These are phyloP conservation scores for Empidonax traillii DNA, from an alignment of 2,113 vertebrate genomes.

Conservation along the genomic window DNA sequence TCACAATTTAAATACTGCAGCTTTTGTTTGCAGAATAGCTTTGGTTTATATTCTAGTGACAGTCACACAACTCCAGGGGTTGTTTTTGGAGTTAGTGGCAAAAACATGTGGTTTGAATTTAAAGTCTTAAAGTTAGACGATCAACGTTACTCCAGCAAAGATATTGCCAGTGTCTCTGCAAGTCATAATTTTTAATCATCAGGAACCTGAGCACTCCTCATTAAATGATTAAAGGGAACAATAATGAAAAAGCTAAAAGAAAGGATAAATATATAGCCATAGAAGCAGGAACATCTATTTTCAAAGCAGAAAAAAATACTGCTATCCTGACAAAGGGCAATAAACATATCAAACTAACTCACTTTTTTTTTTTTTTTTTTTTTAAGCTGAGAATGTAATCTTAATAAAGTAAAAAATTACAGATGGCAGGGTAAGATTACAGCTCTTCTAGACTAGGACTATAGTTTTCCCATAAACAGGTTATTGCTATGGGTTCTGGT, in stretches of 20 bases:
- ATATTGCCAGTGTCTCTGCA: slow-evolving; percentile 43
- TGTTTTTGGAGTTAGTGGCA: slow-evolving; percentile 32
- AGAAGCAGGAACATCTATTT: slow-evolving; percentile 47
- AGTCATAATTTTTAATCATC: slow-evolving; percentile 53
- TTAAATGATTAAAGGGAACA: slow-evolving; percentile 57
- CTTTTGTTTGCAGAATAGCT: slow-evolving; percentile 52
- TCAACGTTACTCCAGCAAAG: slow-evolving; percentile 22
- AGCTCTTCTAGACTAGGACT: slow-evolving; percentile 9
- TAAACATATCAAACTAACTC: slow-evolving; percentile 59
- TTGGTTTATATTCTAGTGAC: slow-evolving; percentile 61
- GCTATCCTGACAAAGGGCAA: slow-evolving; percentile 58
- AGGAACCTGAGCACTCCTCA: slow-evolving; percentile 41
- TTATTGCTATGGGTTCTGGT: background rate
- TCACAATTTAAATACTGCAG: slow-evolving; percentile 46
- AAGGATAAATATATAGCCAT: slow-evolving; percentile 22
- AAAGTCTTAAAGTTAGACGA: slow-evolving; percentile 48
- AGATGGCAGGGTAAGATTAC: slow-evolving; percentile 25
- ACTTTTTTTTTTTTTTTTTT: background rate
- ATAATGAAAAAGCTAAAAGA: slow-evolving; percentile 48
- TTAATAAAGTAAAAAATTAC: slow-evolving; percentile 49
- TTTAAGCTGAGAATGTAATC: background rate
- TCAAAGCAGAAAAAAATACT: slow-evolving; percentile 51
- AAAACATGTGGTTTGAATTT: slow-evolving; percentile 65
- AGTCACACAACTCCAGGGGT: slow-evolving; percentile 40
- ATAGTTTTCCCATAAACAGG: slow-evolving; percentile 10